A percentile compares a stretch with the other conserved stretches of the same genome.
Conservation (phyloP, 1,140 invertebrate genomes). For the Physella acuta region DNA sequence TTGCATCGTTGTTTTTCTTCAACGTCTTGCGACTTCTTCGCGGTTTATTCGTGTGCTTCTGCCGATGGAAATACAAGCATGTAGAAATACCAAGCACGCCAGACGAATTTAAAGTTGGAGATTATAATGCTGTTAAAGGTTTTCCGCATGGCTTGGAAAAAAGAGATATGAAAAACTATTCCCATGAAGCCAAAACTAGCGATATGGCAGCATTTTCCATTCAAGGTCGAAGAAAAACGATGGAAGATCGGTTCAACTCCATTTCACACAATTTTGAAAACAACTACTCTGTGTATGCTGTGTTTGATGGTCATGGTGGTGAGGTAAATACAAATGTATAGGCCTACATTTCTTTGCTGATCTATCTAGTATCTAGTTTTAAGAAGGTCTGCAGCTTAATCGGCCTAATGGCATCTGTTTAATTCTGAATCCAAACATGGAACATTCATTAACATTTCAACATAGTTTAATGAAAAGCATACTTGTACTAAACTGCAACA, state of each 20-base stretch:
- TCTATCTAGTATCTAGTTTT: too few species aligned
- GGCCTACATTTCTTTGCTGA: too few species aligned
- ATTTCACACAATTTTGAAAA: slow-evolving; percentile 70
- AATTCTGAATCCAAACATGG: too few species aligned
- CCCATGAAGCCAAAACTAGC: slow-evolving; percentile 33
- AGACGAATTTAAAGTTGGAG: neutral
- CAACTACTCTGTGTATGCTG: slow-evolving; percentile 81
- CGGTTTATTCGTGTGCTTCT: slow-evolving; percentile 7
- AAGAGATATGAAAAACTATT: slow-evolving; percentile 3
- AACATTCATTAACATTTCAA: too few species aligned
- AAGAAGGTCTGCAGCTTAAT: too few species aligned
- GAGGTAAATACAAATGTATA: slow-evolving; percentile 69
- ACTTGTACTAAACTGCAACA: too few species aligned
- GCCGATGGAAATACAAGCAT: slow-evolving; percentile 21
- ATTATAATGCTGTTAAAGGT: neutral
- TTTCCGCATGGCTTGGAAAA: neutral
- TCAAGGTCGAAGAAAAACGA: slow-evolving; percentile 81
- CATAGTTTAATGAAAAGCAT: too few species aligned
- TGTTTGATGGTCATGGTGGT: slow-evolving; percentile 94
- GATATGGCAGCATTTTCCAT: slow-evolving; percentile 83
- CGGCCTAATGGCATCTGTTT: too few species aligned
- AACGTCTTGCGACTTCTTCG: slow-evolving; percentile 16
- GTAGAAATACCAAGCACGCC: neutral
- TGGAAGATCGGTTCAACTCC: slow-evolving; percentile 90
- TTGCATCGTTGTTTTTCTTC: slow-evolving; percentile 16